These are phyloP conservation scores for Cladopsammia gracilis DNA, from an alignment of 64 coral and sea anemone species.

Conservation along the genomic window DNA sequence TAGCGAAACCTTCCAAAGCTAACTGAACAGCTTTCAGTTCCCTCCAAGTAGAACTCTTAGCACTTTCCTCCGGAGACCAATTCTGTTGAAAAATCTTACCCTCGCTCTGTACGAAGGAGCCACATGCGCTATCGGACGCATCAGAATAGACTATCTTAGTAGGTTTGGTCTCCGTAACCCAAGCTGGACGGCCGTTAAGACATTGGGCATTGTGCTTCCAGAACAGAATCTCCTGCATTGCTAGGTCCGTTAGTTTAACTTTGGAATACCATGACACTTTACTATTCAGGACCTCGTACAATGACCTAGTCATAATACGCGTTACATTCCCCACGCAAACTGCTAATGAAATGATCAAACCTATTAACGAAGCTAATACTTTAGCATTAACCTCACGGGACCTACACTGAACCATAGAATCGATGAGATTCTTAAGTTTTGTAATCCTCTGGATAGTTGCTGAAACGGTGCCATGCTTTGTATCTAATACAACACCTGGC, in stretches of 20 bases:
- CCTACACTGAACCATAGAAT: not conserved
- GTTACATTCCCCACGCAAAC: not conserved
- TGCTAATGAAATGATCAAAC: not conserved
- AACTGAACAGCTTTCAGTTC: constrained; percentile 26
- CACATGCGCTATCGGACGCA: constrained; percentile 21
- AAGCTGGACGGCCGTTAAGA: not conserved
- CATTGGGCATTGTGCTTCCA: not conserved
- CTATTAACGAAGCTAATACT: not conserved
- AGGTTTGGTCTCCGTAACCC: not conserved
- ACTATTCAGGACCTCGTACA: not conserved
- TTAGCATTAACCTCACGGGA: not conserved
- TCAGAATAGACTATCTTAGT: constrained; percentile 22
- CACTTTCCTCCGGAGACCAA: constrained; percentile 34
- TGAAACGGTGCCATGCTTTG: not conserved
- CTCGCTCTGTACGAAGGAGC: constrained; percentile 26
- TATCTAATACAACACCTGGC: constrained; percentile 1
- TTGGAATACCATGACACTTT: not conserved
- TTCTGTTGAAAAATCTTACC: constrained; percentile 66
- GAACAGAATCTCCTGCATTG: constrained; percentile 5
- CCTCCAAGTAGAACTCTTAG: constrained; percentile 29
- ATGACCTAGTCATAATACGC: constrained; percentile 4
- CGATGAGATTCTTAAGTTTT: not conserved
- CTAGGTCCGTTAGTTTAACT: not conserved
- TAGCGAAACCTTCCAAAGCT: constrained; percentile 3
- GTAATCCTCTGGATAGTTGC: not conserved